phyloP scores from a whole-genome alignment of 2,113 vertebrate genomes.

The Sylvilagus bachmani region DNA sequence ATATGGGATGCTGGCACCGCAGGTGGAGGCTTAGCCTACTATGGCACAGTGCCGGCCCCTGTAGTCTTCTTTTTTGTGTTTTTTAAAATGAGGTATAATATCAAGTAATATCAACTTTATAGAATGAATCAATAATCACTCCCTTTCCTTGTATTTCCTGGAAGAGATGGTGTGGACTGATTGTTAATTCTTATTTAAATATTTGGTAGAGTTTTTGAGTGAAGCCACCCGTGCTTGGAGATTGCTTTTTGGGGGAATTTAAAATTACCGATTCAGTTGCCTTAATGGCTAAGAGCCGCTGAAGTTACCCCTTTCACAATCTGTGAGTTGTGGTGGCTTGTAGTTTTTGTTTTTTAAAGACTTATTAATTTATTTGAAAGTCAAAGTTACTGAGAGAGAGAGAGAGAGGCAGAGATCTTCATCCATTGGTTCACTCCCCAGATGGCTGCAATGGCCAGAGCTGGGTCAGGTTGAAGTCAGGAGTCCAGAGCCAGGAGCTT shows the following conservation, averaged over 20 bases:
- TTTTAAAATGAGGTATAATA: constrained; percentile 26
- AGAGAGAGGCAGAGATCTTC: no score
- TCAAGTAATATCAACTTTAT: neutral
- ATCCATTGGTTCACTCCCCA: no score
- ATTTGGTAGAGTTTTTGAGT: constrained; percentile 30
- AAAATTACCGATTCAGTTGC: constrained; percentile 36
- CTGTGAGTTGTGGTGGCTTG: neutral
- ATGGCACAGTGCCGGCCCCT: no score
- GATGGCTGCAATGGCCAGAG: no score
- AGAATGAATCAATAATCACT: neutral
- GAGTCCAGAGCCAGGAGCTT: no score
- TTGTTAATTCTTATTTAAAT: constrained; percentile 45
- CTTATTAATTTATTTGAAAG: no score
- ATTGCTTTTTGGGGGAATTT: neutral
- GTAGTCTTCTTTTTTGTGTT: neutral
- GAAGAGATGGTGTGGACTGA: neutral
- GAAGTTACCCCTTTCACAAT: neutral
- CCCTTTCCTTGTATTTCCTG: neutral
- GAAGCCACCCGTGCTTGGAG: neutral
- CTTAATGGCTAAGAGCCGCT: neutral
- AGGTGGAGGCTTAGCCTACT: no score
- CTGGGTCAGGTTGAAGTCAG: no score
- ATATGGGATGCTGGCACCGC: no score
- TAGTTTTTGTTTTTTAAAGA: no score
- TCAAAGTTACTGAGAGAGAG: no score